Conservation (phyloP, 1,140 invertebrate species). For the Ectropis grisescens region DNA sequence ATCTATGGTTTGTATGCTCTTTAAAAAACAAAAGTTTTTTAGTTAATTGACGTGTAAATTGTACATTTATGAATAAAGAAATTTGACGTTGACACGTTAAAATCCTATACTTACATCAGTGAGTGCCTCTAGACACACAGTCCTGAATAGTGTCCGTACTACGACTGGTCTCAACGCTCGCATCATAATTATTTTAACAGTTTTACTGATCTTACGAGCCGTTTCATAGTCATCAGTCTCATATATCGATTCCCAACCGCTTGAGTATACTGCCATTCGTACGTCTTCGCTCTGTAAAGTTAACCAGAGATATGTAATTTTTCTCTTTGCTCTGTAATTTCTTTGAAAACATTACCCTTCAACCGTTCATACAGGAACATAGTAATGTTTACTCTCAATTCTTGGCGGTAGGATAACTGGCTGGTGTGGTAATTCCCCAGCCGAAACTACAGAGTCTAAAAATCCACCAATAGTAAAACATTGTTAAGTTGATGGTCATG, state of each 20-base stretch:
- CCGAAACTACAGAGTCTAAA: not conserved
- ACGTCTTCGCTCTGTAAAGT: conserved; percentile 6
- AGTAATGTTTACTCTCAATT: too few relatives aligned
- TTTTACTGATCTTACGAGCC: conserved; percentile 1
- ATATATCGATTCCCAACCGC: conserved; percentile 5
- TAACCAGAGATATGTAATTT: not conserved
- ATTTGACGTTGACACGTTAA: too few relatives aligned
- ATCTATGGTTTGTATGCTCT: too few relatives aligned
- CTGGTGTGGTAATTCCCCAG: not conserved
- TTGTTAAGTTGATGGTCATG: not conserved
- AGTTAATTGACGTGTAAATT: too few relatives aligned
- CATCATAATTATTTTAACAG: not conserved
- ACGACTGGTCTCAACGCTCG: conserved; percentile 1
- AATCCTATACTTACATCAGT: conserved; percentile 7
- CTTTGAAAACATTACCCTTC: too few relatives aligned
- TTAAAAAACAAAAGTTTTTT: too few relatives aligned
- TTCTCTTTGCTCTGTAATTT: too few relatives aligned
- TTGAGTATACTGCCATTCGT: conserved; percentile 4
- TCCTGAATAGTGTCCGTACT: conserved; percentile 6
- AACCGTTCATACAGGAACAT: too few relatives aligned
- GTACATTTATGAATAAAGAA: too few relatives aligned
- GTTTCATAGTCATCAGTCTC: too few relatives aligned
- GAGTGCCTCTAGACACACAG: conserved; percentile 5
- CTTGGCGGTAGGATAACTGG: not conserved
- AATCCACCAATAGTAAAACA: not conserved